Evolutionary conservation across 2,113 vertebrate genomes (phyloP), one percentile per base, ranked within the genome.

Genomic region (Abramis brama): DNA sequence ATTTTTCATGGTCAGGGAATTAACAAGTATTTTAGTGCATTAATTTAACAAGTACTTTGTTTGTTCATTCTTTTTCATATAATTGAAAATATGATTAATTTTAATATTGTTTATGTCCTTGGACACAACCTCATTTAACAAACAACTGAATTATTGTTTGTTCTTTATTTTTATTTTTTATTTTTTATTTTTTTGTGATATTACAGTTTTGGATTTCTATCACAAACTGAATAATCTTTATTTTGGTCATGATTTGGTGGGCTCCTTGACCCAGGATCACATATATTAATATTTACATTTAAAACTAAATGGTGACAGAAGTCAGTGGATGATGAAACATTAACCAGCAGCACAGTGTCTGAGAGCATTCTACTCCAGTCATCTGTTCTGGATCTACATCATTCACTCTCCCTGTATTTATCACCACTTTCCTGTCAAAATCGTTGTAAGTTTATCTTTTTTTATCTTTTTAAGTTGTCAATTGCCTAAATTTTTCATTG

Each of bases 301-400:
- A 86, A 77, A 82, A 62, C 47, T 75, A 86, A 84, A 86, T 85
- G 88, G 74, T 80, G 84, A 86, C 76, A 81, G 47, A 87, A 88
- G 89, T 92, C 91, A 89, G 89, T 87, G 86, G 79, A 47, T 81
- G 80, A 87, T 91, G 89, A 90, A 89, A 90, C 82, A 92, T 92
- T 92, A 92, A 92, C 90, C 77, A 86, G 74, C 71, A 68, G 77
- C 85, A 39, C 83, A 85, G 87, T 64, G 50, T 75, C 82, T 87
- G 70, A 68, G 75, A 79, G 50, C 66, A 80, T 83, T 76, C 66
- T 78, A 76, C 60, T 78, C 77, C 64, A 79, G 87, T 82, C 71
- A 52, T 83, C 86, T 82, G 78, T 78, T 68, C 82, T 85, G 55
- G 83, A 86, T 86, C 85, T 52, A 85, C 83, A 83, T 75, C 83